Evolutionary conservation across 2,113 vertebrate species (phyloP), one percentile per base, ranked within the genome.

Genomic region (Rhabdomys dilectus): DNA sequence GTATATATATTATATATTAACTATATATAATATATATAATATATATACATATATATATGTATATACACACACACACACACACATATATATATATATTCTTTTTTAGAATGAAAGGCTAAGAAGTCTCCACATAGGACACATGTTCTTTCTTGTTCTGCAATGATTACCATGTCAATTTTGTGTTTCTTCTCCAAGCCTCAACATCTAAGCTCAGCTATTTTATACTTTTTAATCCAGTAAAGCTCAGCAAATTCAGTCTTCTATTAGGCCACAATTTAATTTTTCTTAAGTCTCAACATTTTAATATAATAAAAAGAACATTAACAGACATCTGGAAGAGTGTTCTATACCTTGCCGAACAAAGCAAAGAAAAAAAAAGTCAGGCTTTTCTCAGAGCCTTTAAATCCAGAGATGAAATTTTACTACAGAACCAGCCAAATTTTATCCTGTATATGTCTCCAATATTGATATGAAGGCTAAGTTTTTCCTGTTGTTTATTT

Each of bases 401-500:
- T 53, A 42, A n/a, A 97, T 60, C 72, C 51, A 73, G 29, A 91
- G 89, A 97, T 88, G 94, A 89, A 66, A 97, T 97, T 68, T 0
- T 19, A 95, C 31, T 56, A 88, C 2, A 62, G n/a, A 97, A 91
- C 21, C 70, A 96, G 90, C 31, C n/a, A 85, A 90, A 97, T 81
- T 39, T 95, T 91, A 97, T 98, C 94, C 48, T 51, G 96, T 81
- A 95, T 90, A 19, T 88, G 93, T 42, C 72, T 94, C 96, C 86
- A 97, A 88, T 95, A 94, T 94, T 97, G 91, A 81, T 87, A 95
- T 86, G 92, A 36, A 42, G 91, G 34, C 66, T 89, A 86, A 92
- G 45, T 13, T 31, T 42, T 89, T 29, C 75, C 95, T 60, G 85
- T 94, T 96, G 95, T 97, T 95, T 96, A 88, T 68, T 7, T 60